Conservation (phyloP, 30 jellyfish, hydroid and myxozoan genomes). For the Hydractinia symbiolongicarpus region DNA sequence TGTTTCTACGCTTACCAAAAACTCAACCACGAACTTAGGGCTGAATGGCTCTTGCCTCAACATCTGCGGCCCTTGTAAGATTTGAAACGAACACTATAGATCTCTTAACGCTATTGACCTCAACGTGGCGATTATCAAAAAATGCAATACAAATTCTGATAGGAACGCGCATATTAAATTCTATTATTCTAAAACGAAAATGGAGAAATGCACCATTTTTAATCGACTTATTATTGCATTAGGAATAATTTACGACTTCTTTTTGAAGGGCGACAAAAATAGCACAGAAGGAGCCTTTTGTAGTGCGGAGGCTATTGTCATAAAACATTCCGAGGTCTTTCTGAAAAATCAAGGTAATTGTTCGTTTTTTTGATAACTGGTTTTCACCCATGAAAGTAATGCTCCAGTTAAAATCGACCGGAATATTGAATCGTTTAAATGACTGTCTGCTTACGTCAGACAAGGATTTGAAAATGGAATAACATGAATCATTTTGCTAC, state of each 20-base stretch:
- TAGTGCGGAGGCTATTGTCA: background rate
- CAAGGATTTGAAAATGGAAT: conserved; percentile 20
- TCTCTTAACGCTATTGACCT: too few species aligned
- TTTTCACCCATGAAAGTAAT: conserved; percentile 21
- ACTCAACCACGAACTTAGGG: too few species aligned
- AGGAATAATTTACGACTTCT: conserved; percentile 13
- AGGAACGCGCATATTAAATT: too few species aligned
- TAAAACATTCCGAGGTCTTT: background rate
- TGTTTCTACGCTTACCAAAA: too few species aligned
- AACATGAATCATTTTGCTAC: conserved; percentile 28
- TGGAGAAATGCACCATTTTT: too few species aligned
- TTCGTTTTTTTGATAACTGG: conserved; percentile 34
- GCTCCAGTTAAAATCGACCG: conserved; percentile 14
- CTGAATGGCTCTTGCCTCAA: too few species aligned
- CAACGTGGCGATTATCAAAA: too few species aligned
- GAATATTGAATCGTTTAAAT: conserved; percentile 13
- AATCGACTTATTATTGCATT: too few species aligned
- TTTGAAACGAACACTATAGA: too few species aligned
- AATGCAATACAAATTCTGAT: too few species aligned
- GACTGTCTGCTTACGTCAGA: conserved; percentile 18
- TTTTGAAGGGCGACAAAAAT: background rate
- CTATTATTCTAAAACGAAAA: too few species aligned
- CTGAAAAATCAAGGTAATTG: background rate
- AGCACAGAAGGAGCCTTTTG: conserved; percentile 15
- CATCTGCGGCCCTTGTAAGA: too few species aligned